phyloP scores from a whole-genome alignment of 2,888 invertebrate species.

The Petrolisthes manimaculis region DNA sequence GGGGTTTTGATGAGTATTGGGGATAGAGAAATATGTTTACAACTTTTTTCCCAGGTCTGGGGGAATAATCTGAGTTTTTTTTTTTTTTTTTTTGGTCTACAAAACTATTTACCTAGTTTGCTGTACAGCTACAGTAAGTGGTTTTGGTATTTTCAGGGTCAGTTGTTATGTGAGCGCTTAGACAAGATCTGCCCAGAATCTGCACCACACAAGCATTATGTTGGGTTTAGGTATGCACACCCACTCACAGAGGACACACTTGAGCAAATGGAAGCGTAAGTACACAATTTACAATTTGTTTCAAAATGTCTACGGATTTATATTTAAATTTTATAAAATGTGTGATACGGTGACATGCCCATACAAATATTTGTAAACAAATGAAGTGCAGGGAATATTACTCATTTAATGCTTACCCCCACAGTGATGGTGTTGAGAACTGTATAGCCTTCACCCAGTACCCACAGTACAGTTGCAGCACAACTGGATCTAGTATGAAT shows the following conservation, averaged over 20 bases:
- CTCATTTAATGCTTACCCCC: background rate
- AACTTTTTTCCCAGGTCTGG: no score
- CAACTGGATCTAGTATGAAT: conserved; percentile 94
- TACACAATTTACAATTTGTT: conserved; percentile 36
- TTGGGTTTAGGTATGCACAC: conserved; percentile 92
- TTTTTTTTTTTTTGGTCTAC: no score
- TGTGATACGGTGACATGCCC: no score
- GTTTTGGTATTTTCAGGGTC: conserved; percentile 73
- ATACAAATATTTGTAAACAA: no score
- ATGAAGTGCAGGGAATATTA: background rate
- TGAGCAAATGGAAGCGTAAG: conserved; percentile 81
- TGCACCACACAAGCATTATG: conserved; percentile 93
- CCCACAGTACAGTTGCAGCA: conserved; percentile 97
- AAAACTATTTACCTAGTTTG: no score
- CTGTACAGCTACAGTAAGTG: background rate
- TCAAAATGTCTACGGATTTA: background rate
- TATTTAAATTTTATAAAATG: no score
- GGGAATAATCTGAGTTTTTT: no score
- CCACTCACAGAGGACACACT: conserved; percentile 89
- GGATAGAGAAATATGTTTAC: no score
- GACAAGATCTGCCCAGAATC: conserved; percentile 84
- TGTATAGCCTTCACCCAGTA: conserved; percentile 95
- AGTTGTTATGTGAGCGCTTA: conserved; percentile 81
- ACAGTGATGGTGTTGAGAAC: conserved; percentile 85
- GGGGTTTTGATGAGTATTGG: no score